Base-by-base conservation (phyloP, 2,888 invertebrate species). In the Diaprepes abbreviatus region DNA sequence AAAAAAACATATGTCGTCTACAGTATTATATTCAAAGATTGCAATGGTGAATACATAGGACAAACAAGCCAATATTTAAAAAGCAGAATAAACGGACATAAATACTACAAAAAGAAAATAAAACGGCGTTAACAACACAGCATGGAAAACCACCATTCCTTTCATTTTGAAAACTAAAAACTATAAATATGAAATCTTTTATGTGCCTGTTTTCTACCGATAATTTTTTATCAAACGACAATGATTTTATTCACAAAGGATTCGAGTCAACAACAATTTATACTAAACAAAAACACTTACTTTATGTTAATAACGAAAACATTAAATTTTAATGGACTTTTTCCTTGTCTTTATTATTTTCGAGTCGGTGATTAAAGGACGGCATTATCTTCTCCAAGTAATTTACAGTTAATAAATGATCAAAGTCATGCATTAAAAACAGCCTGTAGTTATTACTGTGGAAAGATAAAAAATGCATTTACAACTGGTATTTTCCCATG, bases 371-470 rank as follows among this genome's bases (percentile, higher is more conserved):
- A 50, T 50, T 50, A 28, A 50, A 50, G 48, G 16, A 50, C 48
- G 28, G 45, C 12, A 50, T 50, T 50, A 50, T 21, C n/a, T 12
- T 28, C 16, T 50, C 0, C 3, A 19, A 6, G 21, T 43, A 21
- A 43, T 43, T 43, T 28, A 50, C 28, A 50, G 48, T 50, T 50
- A 50, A 50, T 50, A 50, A 50, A 50, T 50, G 48, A 50, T 28
- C 48, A 50, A 50, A 50, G 48, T 28, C 48, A 50, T 50, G 48
- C 48, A 28, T 50, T 50, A 50, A 50, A 50, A 16, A 19, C 48
- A 14, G 31, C 28, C 28, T 16, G 12, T 16, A 28, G 16, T 28
- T 50, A 50, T 50, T 50, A 50, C 28, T 9, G 45, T 2, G 16
- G 48, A 28, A 9, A 28, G 9, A 50, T 50, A 50, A 50, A 50